phyloP scores from a whole-genome alignment of 2,113 vertebrate species.

The Gymnorhina tibicen region DNA sequence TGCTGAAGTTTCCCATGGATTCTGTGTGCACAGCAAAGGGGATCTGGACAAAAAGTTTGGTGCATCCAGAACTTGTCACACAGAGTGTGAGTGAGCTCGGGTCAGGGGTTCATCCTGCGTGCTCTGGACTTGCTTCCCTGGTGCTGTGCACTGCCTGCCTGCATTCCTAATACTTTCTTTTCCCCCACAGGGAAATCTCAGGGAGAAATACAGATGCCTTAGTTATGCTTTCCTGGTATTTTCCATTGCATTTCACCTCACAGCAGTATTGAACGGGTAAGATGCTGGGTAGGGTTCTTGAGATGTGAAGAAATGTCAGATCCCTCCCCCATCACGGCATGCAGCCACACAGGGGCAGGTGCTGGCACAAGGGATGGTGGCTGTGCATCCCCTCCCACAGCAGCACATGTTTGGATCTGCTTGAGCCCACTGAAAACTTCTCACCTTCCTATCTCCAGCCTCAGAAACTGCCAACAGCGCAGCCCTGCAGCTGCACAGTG shows the following conservation, averaged over 20 bases:
- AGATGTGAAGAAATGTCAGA: background rate
- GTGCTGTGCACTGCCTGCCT: background rate
- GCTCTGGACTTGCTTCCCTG: background rate
- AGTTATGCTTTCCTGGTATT: background rate
- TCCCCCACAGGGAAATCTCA: background rate
- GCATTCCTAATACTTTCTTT: background rate
- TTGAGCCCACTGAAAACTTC: background rate
- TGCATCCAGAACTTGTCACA: background rate
- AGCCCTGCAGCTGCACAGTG: background rate
- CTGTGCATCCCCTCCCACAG: background rate
- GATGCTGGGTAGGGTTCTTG: background rate
- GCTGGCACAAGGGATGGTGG: background rate
- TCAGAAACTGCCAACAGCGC: accelerated
- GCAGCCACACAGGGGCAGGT: background rate
- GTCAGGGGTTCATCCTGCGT: background rate
- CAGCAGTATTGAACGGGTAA: background rate
- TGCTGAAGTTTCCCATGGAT: background rate
- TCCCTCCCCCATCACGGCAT: accelerated
- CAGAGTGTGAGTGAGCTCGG: accelerated
- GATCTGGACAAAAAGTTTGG: background rate
- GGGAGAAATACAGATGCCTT: background rate
- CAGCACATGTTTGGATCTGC: background rate
- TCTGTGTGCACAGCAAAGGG: background rate
- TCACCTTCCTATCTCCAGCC: background rate
- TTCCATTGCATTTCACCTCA: background rate